These are phyloP conservation scores for Ceyx cyanopectus DNA, from an alignment of 2,113 vertebrate genomes.

Conservation along the genomic window DNA sequence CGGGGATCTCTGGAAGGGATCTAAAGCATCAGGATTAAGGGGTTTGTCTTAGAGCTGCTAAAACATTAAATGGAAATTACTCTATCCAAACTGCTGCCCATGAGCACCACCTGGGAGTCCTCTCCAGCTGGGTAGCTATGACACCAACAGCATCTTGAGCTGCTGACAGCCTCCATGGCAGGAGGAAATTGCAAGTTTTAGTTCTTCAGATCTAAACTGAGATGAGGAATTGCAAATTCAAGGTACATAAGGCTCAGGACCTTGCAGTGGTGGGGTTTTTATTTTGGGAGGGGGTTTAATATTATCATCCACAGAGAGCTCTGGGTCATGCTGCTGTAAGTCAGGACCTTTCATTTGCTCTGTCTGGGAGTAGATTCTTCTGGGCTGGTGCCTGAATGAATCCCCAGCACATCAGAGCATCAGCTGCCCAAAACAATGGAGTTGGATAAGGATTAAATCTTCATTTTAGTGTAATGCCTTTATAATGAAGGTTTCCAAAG, in stretches of 20 bases:
- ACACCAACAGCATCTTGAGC: neutral
- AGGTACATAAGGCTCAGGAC: neutral
- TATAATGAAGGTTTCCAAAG: neutral
- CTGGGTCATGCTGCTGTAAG: neutral
- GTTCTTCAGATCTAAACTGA: neutral
- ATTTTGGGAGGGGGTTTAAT: neutral
- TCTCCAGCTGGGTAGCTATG: neutral
- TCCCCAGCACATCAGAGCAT: neutral
- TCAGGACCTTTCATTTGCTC: neutral
- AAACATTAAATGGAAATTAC: neutral
- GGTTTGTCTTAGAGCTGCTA: neutral
- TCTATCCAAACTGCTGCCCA: neutral
- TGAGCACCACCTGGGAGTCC: neutral
- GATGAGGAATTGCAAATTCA: neutral
- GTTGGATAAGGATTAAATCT: neutral
- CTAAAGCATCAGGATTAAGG: neutral
- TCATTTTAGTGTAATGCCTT: neutral
- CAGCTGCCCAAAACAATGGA: fast-evolving
- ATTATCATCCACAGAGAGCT: neutral
- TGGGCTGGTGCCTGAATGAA: neutral
- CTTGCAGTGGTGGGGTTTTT: neutral
- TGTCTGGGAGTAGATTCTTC: neutral
- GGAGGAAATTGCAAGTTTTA: neutral
- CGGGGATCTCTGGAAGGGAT: neutral
- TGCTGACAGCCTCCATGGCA: neutral